Evolutionary conservation across 2,888 invertebrate species (phyloP).

Genomic region (Mayetiola destructor): DNA sequence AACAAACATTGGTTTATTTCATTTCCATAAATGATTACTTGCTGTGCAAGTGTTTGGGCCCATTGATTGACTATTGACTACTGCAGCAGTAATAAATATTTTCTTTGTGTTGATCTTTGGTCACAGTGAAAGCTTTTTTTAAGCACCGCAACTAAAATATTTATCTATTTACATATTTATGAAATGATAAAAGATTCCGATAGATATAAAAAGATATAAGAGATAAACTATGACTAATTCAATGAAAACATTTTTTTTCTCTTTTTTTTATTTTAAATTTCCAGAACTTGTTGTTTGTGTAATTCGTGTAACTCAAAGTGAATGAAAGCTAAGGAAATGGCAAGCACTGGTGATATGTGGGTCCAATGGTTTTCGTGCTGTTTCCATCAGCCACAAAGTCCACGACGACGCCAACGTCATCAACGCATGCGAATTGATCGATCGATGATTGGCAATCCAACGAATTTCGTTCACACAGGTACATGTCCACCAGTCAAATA

Average conservation of each 20-base stretch:
- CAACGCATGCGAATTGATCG: constrained; percentile 68
- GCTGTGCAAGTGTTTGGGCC: background rate
- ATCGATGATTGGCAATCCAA: constrained; percentile 91
- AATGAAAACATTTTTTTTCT: too few species aligned
- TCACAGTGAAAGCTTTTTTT: too few species aligned
- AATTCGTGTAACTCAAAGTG: background rate
- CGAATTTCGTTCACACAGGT: constrained; percentile 89
- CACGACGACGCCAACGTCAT: constrained; percentile 51
- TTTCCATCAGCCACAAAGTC: constrained; percentile 65
- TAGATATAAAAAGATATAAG: too few species aligned
- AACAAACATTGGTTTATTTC: background rate
- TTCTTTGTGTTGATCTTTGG: too few species aligned
- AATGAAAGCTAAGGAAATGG: constrained; percentile 35
- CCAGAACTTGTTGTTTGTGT: too few species aligned
- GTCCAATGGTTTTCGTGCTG: constrained; percentile 87
- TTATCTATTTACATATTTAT: too few species aligned
- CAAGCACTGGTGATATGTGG: constrained; percentile 69
- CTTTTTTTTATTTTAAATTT: too few species aligned
- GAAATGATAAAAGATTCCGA: too few species aligned
- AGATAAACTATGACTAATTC: too few species aligned
- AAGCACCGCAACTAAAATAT: too few species aligned
- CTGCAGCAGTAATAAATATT: too few species aligned
- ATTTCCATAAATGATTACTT: background rate
- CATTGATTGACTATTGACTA: background rate
- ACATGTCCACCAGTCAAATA: constrained; percentile 16